A percentile compares a stretch with the other conserved stretches of the same genome.
Evolutionary conservation across 1,140 invertebrate genomes (phyloP).

Genomic region (Stegodyphus dumicola): DNA sequence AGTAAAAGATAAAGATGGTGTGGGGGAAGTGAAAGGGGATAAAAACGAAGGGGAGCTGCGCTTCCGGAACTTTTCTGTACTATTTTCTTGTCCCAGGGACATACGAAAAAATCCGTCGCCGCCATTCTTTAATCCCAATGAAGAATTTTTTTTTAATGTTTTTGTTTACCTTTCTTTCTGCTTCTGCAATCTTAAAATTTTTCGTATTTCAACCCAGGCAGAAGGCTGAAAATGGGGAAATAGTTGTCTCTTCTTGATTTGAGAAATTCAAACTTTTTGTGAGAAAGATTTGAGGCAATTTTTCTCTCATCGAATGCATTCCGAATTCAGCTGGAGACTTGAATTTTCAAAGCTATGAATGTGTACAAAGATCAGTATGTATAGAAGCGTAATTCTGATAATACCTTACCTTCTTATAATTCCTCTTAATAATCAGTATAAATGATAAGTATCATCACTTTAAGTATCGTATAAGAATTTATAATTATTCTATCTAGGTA

Average conservation of each 20-base stretch:
- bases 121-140: constrained; percentile 51
- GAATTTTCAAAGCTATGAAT: too few species aligned
- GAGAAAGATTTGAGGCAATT: too few species aligned
- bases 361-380: too few species aligned
- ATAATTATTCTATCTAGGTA: too few species aligned
- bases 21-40: constrained; percentile 30
- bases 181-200: constrained; percentile 28
- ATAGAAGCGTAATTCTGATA: too few species aligned
- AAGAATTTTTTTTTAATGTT: constrained; percentile 22
- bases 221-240: constrained; percentile 24
- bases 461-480: too few species aligned
- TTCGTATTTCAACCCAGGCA: not conserved
- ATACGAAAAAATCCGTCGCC: constrained; percentile 35
- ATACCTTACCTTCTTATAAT: too few species aligned
- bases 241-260: constrained; percentile 18
- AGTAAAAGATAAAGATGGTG: not conserved
- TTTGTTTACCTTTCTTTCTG: not conserved
- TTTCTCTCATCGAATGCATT: too few species aligned
- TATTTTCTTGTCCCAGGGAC: constrained; percentile 22
- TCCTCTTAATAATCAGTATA: too few species aligned
- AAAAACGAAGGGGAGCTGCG: not conserved
- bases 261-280: constrained; percentile 8
- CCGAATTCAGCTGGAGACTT: too few species aligned
- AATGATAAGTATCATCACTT: too few species aligned
- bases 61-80: constrained; percentile 11